Evolutionary conservation across 2,888 invertebrate genomes (phyloP).

Genomic region (Cataglyphis albicans): DNA sequence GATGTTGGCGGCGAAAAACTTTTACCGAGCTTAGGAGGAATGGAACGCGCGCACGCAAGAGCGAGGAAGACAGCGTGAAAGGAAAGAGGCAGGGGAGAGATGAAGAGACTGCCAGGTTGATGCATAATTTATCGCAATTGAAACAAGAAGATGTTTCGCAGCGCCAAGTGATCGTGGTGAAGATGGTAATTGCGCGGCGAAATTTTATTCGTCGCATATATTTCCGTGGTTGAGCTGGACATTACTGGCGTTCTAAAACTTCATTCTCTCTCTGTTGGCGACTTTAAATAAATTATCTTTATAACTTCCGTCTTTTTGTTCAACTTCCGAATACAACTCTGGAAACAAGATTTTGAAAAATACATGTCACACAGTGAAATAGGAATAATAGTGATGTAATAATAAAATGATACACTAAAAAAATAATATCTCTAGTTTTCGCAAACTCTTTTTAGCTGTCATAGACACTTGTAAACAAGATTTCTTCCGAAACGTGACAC

Average conservation of each 20-base stretch:
- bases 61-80: background rate
- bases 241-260: conserved; percentile 12
- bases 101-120: conserved; percentile 54
- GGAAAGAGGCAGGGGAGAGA: background rate
- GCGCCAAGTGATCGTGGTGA: conserved; percentile 53
- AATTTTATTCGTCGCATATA: conserved; percentile 67
- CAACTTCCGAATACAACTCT: background rate
- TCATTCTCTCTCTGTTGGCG: conserved; percentile 12
- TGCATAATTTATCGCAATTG: conserved; percentile 72
- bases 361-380: background rate
- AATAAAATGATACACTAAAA: background rate
- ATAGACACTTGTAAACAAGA: background rate
- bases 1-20: conserved; percentile 61
- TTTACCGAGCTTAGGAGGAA: conserved; percentile 51
- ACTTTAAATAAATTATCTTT: conserved; percentile 39
- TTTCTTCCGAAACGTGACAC: background rate
- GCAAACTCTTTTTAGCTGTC: background rate
- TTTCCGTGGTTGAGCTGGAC: conserved; percentile 53
- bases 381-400: background rate
- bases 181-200: conserved; percentile 64
- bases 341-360: conserved; percentile 27
- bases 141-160: conserved; percentile 71
- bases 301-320: conserved; percentile 27
- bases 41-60: conserved; percentile 11
- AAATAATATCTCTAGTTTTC: background rate